Base-by-base conservation (phyloP, 2,888 invertebrate genomes). In the Colletes collaris region DNA sequence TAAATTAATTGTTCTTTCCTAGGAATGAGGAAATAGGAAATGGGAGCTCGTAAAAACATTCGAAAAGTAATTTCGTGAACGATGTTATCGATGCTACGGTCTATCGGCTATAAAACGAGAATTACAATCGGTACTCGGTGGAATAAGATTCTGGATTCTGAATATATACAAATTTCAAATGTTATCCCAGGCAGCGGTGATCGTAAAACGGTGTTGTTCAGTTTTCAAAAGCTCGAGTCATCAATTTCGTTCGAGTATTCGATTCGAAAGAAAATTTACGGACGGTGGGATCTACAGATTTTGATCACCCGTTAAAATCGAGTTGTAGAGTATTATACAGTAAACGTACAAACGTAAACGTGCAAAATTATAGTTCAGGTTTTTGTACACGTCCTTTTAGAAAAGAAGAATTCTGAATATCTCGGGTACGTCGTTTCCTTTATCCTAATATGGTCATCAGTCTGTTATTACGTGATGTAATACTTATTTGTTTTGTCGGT, bases 301-400 rank as follows among this genome's bases (percentile, higher is more conserved):
- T 75, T 72, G 62, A 78, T 73, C 63, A 69, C 53, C 44, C 46
- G 59, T 59, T 53, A 50, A 27, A 69, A 70, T 81, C 6, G 35
- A 55, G 44, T 53, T 35, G 63, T 63, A 53, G 71, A 67, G 67
- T 66, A 46, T 62, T 67, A 66, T 79, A 67, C 46, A 55, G 46
- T 53, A 56, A 59, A 75, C 19, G 60, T 70, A 60, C 37, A 40
- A 73, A 16, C 16, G 16, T 16, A 16, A 16, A 16, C 56, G 75
- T 84, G 82, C 55, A 81, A 84, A 84, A 78, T 84, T 81, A 81
- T 70, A 59, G 46, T 66, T 78, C 65, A 46, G 16, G 65, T 73
- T 62, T 58, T 60, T 64, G 40, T 65, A 71, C 40, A 73, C 64
- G 58, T 56, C n/a, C 27, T 59, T 68, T 79, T 62, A 27, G 11